Evolutionary conservation across 1,140 invertebrate genomes (phyloP), one percentile per base, ranked within the genome.

Genomic region (Pygmarrhopalites habei): DNA sequence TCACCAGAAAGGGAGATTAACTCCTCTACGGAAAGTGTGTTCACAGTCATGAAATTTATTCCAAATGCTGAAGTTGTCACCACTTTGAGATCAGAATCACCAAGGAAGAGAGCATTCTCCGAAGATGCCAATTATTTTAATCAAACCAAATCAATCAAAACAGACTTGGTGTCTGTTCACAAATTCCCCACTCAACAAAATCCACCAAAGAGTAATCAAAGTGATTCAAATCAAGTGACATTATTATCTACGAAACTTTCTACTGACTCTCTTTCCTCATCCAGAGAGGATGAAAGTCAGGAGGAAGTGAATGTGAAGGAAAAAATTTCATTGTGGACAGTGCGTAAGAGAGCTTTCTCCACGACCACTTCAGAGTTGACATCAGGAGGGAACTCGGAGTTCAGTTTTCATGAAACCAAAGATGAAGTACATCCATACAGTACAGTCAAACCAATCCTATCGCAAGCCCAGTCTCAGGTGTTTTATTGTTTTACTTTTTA

Each of bases 11-110:
- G 53, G 26, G 39, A 55, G 4, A 59, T 39, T 43, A n/a, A 58
- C 4, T 58, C 58, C 19, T 58, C 62, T 19, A 58, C 21, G 14
- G 58, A 60, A 14, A 67, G 61, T 32, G 62, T 60, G 1, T 64
- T 60, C 28, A 46, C 26, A 19, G 10, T 39, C 15, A 77, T 56
- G 74, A 75, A 46, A 58, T 77, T 59, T 74, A 75, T 1, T 64
- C 75, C 52, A 73, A 74, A 25, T 28, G 14, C 49, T 23, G 14
- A 14, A 49, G 23, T 10, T 7, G n/a, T 39, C 14, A 32, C 14
- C 15, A 28, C 41, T 29, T 26, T 46, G 17, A 21, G 32, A 7
- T 32, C 49, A 0, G 69, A 71, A 19, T 71, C 69, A 14, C 69
- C 69, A 2, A 51, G 69, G 25, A 71, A 71, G 65, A 23, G 68